A percentile compares a stretch with the other conserved stretches of the same genome.
Evolutionary conservation across 2,888 invertebrate species (phyloP).

Genomic region (Lithosia quadra): DNA sequence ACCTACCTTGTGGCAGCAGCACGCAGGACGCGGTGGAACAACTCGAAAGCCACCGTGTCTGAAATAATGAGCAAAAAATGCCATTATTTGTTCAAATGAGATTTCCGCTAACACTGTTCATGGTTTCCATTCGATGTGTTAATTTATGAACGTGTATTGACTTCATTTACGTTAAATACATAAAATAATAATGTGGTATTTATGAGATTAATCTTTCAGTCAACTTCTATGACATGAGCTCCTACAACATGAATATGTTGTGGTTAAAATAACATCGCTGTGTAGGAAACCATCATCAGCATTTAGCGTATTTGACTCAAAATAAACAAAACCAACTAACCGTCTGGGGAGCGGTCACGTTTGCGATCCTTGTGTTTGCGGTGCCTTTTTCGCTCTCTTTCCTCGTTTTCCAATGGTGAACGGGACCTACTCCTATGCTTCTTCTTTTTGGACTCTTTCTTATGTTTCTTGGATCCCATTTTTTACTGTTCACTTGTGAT

Average conservation of each 20-base stretch:
- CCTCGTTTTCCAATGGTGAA: conserved; percentile 85
- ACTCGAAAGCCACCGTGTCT: conserved; percentile 80
- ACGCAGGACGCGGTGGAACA: conserved; percentile 72
- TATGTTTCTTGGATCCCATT: conserved; percentile 92
- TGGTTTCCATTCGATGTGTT: conserved; percentile 55
- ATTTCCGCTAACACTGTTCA: conserved; percentile 63
- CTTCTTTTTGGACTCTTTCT: conserved; percentile 90
- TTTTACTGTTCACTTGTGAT: conserved; percentile 25
- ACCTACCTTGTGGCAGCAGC: conserved; percentile 75
- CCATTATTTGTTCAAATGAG: conserved; percentile 81
- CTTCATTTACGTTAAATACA: not conserved
- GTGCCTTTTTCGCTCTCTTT: conserved; percentile 84
- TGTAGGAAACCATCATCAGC: conserved; percentile 65
- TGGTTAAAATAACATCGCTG: not conserved
- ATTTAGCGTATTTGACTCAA: conserved; percentile 57
- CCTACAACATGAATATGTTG: not conserved
- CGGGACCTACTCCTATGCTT: conserved; percentile 88
- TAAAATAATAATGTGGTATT: not conserved
- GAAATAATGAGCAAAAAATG: conserved; percentile 86
- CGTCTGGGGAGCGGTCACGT: conserved; percentile 86
- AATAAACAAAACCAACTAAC: conserved; percentile 73
- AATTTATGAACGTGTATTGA: not conserved
- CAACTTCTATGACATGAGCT: not conserved
- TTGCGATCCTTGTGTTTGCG: conserved; percentile 87
- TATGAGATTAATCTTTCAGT: not conserved